Evolutionary conservation across 64 coral and sea anemone genomes (phyloP).

Genomic region (Montipora sp.): DNA sequence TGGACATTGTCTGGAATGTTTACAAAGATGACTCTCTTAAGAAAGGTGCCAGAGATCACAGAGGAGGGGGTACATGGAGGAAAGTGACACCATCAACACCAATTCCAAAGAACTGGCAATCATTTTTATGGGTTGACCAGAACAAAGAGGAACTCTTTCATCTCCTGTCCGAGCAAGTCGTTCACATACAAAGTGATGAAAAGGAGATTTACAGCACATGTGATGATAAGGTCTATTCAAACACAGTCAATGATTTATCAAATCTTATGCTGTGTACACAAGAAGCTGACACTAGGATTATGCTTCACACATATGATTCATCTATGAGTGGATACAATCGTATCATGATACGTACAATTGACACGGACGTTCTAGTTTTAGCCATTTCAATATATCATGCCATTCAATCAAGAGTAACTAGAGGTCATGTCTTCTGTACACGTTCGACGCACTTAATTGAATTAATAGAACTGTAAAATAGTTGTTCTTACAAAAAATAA

Average conservation of each 20-base stretch:
- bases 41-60: not conserved
- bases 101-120: too few species aligned
- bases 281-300: constrained; percentile 41
- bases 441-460: too few species aligned
- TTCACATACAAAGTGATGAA: constrained; percentile 14
- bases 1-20: not conserved
- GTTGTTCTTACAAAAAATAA: too few species aligned
- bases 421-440: too few species aligned
- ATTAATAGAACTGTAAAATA: too few species aligned
- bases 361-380: constrained; percentile 36
- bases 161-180: not conserved
- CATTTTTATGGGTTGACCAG: not conserved
- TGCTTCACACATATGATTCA: constrained; percentile 16
- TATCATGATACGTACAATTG: constrained; percentile 2
- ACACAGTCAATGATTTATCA: not conserved
- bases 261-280: not conserved
- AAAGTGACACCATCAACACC: too few species aligned
- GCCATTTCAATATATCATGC: not conserved
- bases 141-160: not conserved
- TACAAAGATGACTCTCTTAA: not conserved
- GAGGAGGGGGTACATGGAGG: not conserved
- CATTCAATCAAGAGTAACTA: too few species aligned
- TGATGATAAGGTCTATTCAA: not conserved
- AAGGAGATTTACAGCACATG: not conserved
- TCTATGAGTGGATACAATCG: not conserved